A percentile compares a stretch with the other conserved stretches of the same genome.
Conservation (phyloP, 1,140 invertebrate species). For the Sesamia nonagrioides region DNA sequence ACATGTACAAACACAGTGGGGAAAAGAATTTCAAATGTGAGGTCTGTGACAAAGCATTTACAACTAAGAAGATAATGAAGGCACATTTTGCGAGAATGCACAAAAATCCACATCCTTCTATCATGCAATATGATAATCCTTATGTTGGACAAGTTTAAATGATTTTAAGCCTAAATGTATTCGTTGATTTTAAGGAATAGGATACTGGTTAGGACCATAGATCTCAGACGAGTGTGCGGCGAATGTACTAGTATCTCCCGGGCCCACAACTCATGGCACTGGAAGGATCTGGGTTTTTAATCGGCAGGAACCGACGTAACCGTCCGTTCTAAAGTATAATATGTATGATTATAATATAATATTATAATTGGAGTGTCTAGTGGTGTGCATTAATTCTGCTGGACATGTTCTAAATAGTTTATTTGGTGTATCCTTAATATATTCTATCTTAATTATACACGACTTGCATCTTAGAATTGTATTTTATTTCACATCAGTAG, state of each 20-base stretch:
- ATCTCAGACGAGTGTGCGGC: neutral
- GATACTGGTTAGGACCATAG: neutral
- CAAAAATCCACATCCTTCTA: conserved; percentile 60
- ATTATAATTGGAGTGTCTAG: too few species aligned
- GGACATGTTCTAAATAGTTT: too few species aligned
- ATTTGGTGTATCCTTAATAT: too few species aligned
- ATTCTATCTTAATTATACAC: neutral
- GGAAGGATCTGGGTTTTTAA: too few species aligned
- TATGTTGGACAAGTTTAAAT: conserved; percentile 56
- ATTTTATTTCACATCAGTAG: neutral
- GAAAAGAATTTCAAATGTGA: conserved; percentile 84
- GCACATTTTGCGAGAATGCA: conserved; percentile 80
- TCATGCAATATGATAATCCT: conserved; percentile 67
- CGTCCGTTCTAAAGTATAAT: too few species aligned
- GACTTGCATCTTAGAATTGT: neutral
- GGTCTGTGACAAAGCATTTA: conserved; percentile 78
- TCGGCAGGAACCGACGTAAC: too few species aligned
- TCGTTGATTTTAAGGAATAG: neutral
- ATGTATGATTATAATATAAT: too few species aligned
- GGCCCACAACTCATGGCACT: too few species aligned
- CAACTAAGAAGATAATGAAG: conserved; percentile 80
- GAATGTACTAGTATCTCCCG: too few species aligned
- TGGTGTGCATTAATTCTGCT: too few species aligned
- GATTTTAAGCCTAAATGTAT: neutral
- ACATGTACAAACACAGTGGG: conserved; percentile 82